These are phyloP conservation scores for Gymnosoma rotundatum DNA, from an alignment of 2,888 invertebrate genomes.

Conservation along the genomic window DNA sequence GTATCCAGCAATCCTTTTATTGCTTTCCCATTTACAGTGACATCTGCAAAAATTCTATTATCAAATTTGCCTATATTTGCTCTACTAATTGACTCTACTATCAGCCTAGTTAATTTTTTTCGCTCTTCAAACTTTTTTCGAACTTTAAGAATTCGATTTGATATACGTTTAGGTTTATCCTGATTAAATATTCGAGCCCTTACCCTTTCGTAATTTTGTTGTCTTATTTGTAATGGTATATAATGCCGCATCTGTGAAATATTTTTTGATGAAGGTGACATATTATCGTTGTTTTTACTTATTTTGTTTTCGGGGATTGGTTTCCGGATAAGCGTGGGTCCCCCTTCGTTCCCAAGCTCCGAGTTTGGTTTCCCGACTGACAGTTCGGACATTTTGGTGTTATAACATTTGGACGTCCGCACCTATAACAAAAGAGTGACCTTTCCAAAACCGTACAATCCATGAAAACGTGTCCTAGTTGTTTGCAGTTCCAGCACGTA, in stretches of 20 bases:
- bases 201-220: neutral
- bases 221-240: neutral
- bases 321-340: neutral
- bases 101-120: neutral
- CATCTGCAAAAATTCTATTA: neutral
- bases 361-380: neutral
- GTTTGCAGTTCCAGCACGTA: no score
- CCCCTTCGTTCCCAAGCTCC: neutral
- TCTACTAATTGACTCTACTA: neutral
- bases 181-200: neutral
- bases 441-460: neutral
- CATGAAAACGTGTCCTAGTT: neutral
- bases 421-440: neutral
- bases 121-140: neutral
- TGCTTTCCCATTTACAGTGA: neutral
- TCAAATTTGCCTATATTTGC: neutral
- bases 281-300: neutral
- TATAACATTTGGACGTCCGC: neutral
- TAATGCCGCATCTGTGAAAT: neutral
- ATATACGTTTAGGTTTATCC: neutral
- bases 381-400: neutral
- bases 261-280: neutral
- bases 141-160: neutral
- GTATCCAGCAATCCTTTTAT: neutral
- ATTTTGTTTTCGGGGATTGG: neutral